A percentile compares a stretch with the other conserved stretches of the same genome.
Conservation (phyloP, 2,113 vertebrate species). For the Notechis scutatus region DNA sequence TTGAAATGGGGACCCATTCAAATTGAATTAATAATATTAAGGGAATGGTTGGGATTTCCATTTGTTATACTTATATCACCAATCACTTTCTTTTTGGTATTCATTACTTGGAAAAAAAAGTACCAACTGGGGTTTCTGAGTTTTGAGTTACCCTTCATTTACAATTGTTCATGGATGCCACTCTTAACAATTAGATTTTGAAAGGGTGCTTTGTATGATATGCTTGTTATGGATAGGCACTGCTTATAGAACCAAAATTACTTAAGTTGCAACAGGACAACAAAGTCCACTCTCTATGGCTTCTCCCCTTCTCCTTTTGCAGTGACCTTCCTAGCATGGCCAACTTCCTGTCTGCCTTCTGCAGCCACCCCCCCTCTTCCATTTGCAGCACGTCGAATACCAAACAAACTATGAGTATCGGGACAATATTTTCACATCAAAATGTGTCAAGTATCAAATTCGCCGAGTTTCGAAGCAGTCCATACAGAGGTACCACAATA, state of each 20-base stretch:
- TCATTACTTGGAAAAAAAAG: not conserved
- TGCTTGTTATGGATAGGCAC: not conserved
- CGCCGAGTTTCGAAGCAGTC: not conserved
- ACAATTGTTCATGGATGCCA: not conserved
- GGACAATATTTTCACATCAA: not conserved
- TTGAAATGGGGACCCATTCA: not conserved
- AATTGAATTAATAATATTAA: not conserved
- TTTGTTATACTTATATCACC: not conserved
- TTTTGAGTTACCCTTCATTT: not conserved
- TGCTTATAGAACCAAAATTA: not conserved
- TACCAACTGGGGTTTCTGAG: not conserved
- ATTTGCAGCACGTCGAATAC: not conserved
- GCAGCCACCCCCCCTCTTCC: not conserved
- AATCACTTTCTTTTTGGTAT: not conserved
- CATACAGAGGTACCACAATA: not conserved
- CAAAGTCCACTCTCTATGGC: constrained; percentile 27
- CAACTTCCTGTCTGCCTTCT: not conserved
- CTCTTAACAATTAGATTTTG: not conserved
- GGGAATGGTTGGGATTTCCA: not conserved
- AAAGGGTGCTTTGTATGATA: not conserved
- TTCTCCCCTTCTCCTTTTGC: not conserved
- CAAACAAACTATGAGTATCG: not conserved
- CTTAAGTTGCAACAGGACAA: constrained; percentile 23
- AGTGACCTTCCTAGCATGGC: not conserved
- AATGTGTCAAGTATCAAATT: not conserved